Base-by-base conservation (phyloP, 2,113 vertebrate species). In the Acrocephalus arundinaceus region DNA sequence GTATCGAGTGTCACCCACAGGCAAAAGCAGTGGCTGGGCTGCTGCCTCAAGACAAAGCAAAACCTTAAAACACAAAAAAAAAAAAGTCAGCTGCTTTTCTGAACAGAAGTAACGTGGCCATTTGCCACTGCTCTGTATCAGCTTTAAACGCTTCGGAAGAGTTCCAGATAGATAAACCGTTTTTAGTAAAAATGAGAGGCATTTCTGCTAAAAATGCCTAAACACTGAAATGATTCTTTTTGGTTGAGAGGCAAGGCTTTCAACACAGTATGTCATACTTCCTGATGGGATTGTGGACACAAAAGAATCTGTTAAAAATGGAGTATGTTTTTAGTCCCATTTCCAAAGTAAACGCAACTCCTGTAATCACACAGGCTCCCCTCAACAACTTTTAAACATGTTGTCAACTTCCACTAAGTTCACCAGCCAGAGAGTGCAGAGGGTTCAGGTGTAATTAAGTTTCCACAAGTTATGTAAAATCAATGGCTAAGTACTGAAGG, bases 391-490 rank as follows among this genome's bases (percentile, higher is more conserved):
- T 86, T 57, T 31, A 95, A 96, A 94, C 72, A 74, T 46, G 83
- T 11, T 84, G 76, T 90, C 83, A 86, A 45, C 90, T 92, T 94
- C 89, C 89, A 86, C 91, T 37, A 74, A 90, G 35, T 39, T 78
- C 59, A 94, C 77, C 72, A 71, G 86, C 0, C 1, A 80, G 58
- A 82, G 49, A 93, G 39, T 75, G 61, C n/a, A 85, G 70, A 86
- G 49, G 70, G 27, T 48, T 92, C 83, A 81, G 61, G 89, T 81
- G 58, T 59, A 90, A 94, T 96, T 94, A 93, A 74, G 43, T 78
- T 84, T 75, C 96, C 96, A 75, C 93, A 94, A 96, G 76, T 92
- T 95, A 96, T 84, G 94, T 94, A 93, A 92, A 94, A 93, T 48
- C 94, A 68, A 37, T 48, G 52, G 83, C 61, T 81, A 33, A 59